phyloP scores from a whole-genome alignment of 1,140 invertebrate genomes.

The Plutomurus gul region DNA sequence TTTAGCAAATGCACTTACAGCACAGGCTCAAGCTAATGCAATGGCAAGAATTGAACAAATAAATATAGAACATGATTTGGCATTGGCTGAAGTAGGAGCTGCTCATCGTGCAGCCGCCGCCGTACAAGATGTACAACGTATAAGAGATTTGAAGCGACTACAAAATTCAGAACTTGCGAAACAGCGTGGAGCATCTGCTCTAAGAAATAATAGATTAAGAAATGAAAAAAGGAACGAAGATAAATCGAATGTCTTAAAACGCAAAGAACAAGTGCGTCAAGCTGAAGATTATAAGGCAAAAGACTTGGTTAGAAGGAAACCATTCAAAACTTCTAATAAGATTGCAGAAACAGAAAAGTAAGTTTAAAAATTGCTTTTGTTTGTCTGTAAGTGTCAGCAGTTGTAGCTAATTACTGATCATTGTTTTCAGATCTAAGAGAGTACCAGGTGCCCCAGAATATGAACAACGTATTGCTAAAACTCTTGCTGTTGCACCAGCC shows the following conservation, averaged over 20 bases:
- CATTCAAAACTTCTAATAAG: not conserved
- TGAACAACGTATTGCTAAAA: conserved; percentile 33
- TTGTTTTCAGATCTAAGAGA: not conserved
- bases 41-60: conserved; percentile 36
- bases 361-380: not conserved
- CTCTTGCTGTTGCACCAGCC: not conserved
- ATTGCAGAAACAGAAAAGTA: not conserved
- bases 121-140: not conserved
- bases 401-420: too few species aligned
- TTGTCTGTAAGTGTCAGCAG: not conserved
- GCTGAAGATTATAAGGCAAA: conserved; percentile 34
- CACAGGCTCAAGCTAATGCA: conserved; percentile 19
- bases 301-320: conserved; percentile 18
- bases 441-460: not conserved
- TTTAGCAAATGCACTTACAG: conserved; percentile 8
- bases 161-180: not conserved
- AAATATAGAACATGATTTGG: conserved; percentile 41
- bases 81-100: conserved; percentile 42
- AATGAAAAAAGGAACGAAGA: not conserved
- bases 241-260: not conserved
- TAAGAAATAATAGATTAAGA: not conserved
- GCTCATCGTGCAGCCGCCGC: conserved; percentile 39
- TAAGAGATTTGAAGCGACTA: not conserved
- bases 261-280: conserved; percentile 9
- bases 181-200: conserved; percentile 11